Conservation (phyloP, 2,888 invertebrate genomes). For the Polydrusus cervinus region DNA sequence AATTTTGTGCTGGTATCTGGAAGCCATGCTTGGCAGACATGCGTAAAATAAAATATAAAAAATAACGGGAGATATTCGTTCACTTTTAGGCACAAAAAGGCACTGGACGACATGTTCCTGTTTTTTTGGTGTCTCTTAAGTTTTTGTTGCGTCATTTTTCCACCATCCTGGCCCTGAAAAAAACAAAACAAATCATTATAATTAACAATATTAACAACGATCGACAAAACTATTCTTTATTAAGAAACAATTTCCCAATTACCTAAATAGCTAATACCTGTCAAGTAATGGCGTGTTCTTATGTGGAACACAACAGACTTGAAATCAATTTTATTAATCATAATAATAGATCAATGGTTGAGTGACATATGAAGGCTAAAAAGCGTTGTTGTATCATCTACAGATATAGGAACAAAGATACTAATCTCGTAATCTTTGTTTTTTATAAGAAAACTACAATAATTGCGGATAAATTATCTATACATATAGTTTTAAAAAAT, state of each 20-base stretch:
- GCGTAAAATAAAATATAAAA: constrained; percentile 57
- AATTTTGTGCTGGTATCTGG: constrained; percentile 82
- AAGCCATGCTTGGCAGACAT: constrained; percentile 77
- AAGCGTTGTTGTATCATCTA: constrained; percentile 19
- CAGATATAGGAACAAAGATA: not conserved
- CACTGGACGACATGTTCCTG: constrained; percentile 59
- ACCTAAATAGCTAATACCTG: constrained; percentile 18
- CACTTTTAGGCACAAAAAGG: constrained; percentile 59
- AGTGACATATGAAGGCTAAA: constrained; percentile 22
- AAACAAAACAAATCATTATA: constrained; percentile 44
- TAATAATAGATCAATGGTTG: constrained; percentile 29
- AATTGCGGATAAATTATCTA: constrained; percentile 10
- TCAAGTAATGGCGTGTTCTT: constrained; percentile 16
- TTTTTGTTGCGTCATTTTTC: constrained; percentile 57
- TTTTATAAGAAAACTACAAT: not conserved
- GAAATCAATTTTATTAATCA: constrained; percentile 24
- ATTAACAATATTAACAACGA: constrained; percentile 7
- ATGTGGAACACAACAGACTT: constrained; percentile 2
- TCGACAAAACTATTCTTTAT: constrained; percentile 6
- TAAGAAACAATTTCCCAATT: constrained; percentile 20
- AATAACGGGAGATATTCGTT: constrained; percentile 55
- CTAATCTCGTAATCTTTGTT: constrained; percentile 17
- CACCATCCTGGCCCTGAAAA: constrained; percentile 59
- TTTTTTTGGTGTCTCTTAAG: constrained; percentile 46
- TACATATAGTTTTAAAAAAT: constrained; percentile 1